These are phyloP conservation scores for Thyatira batis DNA, from an alignment of 2,888 invertebrate genomes.

Conservation along the genomic window DNA sequence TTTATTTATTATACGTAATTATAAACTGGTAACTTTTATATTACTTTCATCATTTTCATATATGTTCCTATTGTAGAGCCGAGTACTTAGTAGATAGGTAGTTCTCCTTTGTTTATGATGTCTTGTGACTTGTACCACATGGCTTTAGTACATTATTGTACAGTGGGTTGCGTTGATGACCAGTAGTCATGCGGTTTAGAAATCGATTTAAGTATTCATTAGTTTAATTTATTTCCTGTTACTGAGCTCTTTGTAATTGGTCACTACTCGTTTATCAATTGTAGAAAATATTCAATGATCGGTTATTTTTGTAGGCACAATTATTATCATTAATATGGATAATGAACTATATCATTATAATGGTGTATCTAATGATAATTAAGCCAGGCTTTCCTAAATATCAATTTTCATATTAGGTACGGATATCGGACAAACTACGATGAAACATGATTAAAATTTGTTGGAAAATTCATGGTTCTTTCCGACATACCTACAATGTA, in stretches of 20 bases:
- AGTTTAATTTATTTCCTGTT: slow-evolving; percentile 63
- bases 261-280: slow-evolving; percentile 42
- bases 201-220: slow-evolving; percentile 61
- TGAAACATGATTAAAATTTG: too few species aligned
- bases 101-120: neutral
- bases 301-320: slow-evolving; percentile 2
- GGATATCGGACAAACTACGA: too few species aligned
- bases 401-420: too few species aligned
- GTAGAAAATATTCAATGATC: slow-evolving; percentile 15
- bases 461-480: too few species aligned
- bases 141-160: slow-evolving; percentile 52
- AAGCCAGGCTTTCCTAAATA: too few species aligned
- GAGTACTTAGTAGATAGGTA: too few species aligned
- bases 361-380: neutral
- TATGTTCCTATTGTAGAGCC: too few species aligned
- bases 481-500: too few species aligned
- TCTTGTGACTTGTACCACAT: slow-evolving; percentile 30
- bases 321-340: neutral
- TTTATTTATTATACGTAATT: too few species aligned
- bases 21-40: too few species aligned
- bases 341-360: neutral
- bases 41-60: too few species aligned
- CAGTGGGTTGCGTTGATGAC: slow-evolving; percentile 51
- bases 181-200: slow-evolving; percentile 68
- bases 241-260: slow-evolving; percentile 47